Conservation (phyloP, 2,888 invertebrate genomes). For the Parascotia fuliginaria region DNA sequence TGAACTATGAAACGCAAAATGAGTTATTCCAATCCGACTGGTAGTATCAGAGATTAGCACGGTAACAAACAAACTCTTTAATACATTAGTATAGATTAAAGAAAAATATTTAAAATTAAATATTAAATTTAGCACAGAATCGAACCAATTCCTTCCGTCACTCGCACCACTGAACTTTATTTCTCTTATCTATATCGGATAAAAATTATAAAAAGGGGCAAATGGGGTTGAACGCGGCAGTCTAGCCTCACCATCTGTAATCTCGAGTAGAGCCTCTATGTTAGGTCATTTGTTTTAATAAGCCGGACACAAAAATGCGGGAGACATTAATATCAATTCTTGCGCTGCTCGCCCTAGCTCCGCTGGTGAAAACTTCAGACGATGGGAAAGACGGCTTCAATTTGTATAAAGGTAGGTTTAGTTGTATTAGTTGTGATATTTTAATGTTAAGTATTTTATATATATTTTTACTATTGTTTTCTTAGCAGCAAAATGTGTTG, state of each 20-base stretch:
- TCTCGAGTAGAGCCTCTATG: slow-evolving; percentile 36
- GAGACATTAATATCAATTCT: slow-evolving; percentile 71
- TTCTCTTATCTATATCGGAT: slow-evolving; percentile 23
- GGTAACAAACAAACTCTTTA: too few species aligned
- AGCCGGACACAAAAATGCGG: slow-evolving; percentile 61
- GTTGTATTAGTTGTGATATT: background rate
- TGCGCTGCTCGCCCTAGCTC: slow-evolving; percentile 57
- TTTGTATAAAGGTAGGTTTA: slow-evolving; percentile 74
- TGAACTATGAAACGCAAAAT: too few species aligned
- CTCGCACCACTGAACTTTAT: slow-evolving; percentile 15
- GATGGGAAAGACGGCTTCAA: slow-evolving; percentile 76
- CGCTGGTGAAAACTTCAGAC: slow-evolving; percentile 57
- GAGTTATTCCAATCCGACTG: too few species aligned
- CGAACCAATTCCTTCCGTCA: slow-evolving; percentile 26
- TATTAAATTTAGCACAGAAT: slow-evolving; percentile 26
- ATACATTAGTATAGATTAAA: too few species aligned
- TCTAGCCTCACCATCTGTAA: slow-evolving; percentile 36
- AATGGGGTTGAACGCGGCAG: slow-evolving; percentile 39
- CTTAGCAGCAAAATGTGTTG: too few species aligned
- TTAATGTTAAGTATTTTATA: too few species aligned
- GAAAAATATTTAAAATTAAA: too few species aligned
- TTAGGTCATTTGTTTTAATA: slow-evolving; percentile 60
- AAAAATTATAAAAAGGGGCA: slow-evolving; percentile 67
- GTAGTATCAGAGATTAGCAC: too few species aligned
- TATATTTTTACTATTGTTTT: too few species aligned